Base-by-base conservation (phyloP, 2,797 vertebrate species). In the Typhlichthys eigenmanni region DNA sequence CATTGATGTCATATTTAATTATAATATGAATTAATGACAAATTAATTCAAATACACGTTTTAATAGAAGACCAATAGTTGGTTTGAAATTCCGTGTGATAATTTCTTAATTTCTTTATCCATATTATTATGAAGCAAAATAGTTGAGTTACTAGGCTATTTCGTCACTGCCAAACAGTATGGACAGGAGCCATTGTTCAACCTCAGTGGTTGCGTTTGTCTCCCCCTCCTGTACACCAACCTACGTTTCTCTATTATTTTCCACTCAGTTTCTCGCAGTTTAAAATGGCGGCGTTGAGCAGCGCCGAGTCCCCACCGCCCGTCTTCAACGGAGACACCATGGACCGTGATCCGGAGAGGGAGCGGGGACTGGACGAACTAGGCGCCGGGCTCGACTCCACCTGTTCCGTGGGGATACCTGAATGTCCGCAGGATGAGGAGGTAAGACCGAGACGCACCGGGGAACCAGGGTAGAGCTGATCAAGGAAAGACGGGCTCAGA, bases 281-380 rank as follows among this genome's bases (percentile, higher is more conserved):
- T 92, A 93, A 93, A 93, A 94, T 94, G 93, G 92, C 92, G 93
- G 92, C 93, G 91, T 92, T 92, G 89, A 93, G 91, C 89, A 94
- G 88, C 92, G 93, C 93, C 89, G 93, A 93, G 91, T 93, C 93
- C 63, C 92, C 92, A 90, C 92, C 91, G 90, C 88, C 92, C 88
- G 93, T 94, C 84, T 93, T 92, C 80, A 93, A 94, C 91, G 92
- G 93, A 90, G 92, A 93, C 88, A 75, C 88, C 80, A 87, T 88
- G 87, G 91, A 92, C 78, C 88, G 85, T 74, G 89, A 90, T 69
- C 83, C 89, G 83, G 90, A 78, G 77, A 70, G 83, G 73, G 90
- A 92, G 74, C 71, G 59, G 75, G 91, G 87, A 81, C 86, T 89
- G 68, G 87, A 88, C 54, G 92, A 89, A 61, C 84, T 86, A 68